phyloP scores from a whole-genome alignment of 2,888 invertebrate species.

The Caenorhabditis sp. region DNA sequence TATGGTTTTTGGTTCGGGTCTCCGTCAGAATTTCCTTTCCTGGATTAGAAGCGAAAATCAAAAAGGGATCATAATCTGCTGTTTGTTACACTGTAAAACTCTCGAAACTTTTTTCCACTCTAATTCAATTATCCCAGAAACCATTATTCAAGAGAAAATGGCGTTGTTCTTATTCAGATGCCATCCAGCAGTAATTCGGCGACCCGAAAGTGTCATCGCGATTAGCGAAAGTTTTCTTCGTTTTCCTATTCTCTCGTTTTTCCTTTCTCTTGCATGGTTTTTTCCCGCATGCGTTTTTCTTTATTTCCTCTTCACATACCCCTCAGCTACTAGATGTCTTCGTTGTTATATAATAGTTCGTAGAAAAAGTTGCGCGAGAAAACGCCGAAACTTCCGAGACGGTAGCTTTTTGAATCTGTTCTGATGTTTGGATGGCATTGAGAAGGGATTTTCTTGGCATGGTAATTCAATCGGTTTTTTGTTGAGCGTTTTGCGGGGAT shows the following conservation, averaged over 20 bases:
- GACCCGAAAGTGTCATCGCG: slow-evolving; percentile 33
- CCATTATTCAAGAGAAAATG: background rate
- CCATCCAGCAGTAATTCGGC: slow-evolving; percentile 35
- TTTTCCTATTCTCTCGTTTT: background rate
- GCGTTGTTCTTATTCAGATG: slow-evolving; percentile 3
- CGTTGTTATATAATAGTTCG: slow-evolving; percentile 8
- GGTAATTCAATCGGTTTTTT: slow-evolving; percentile 9
- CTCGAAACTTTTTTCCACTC: background rate
- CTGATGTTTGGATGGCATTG: slow-evolving; percentile 36
- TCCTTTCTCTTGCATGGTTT: background rate
- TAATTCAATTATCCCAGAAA: background rate
- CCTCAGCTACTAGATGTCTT: background rate
- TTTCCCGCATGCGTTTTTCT: slow-evolving; percentile 1
- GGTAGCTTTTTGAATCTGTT: slow-evolving; percentile 38
- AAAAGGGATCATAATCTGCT: background rate
- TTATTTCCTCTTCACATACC: background rate
- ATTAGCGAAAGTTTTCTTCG: slow-evolving; percentile 34
- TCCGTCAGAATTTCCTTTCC: too few relatives aligned
- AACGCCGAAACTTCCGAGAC: background rate
- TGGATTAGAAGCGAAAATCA: too few relatives aligned
- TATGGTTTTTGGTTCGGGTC: background rate
- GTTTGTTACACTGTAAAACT: background rate
- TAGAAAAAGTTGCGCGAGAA: slow-evolving; percentile 36
- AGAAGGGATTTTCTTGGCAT: slow-evolving; percentile 37
- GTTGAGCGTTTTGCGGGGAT: background rate